A percentile compares a stretch with the other conserved stretches of the same genome.
Conservation (phyloP, 2,113 vertebrate genomes). For the Heliornis fulica region DNA sequence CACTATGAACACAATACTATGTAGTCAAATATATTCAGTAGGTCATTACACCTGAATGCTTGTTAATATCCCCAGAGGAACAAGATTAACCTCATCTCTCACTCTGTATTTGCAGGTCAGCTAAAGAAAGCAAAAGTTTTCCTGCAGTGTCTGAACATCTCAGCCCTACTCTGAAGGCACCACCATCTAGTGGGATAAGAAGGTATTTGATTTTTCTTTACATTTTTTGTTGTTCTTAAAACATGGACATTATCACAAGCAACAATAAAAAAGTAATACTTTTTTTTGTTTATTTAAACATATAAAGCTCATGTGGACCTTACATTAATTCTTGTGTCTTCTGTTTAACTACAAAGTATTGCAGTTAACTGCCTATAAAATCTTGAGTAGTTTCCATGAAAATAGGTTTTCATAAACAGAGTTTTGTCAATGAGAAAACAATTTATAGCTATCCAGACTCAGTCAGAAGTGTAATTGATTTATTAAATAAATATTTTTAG, state of each 20-base stretch:
- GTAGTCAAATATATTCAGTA: not conserved
- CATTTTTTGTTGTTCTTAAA: not conserved
- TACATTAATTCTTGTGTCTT: not conserved
- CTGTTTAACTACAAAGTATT: not conserved
- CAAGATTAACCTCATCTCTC: not conserved
- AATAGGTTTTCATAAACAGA: conserved; percentile 18
- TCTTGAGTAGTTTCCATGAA: not conserved
- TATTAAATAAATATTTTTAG: conserved; percentile 33
- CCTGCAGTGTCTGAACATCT: not conserved
- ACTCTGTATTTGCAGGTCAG: not conserved
- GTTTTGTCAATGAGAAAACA: conserved; percentile 36
- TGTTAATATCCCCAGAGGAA: not conserved
- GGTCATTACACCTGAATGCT: not conserved
- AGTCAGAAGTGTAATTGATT: conserved; percentile 5
- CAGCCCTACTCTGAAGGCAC: conserved; percentile 50
- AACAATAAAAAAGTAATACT: not conserved
- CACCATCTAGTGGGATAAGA: conserved; percentile 68
- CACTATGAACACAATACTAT: not conserved
- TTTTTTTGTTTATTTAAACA: not conserved
- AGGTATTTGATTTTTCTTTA: conserved; percentile 57
- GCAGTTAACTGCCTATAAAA: conserved; percentile 32
- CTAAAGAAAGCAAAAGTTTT: conserved; percentile 23
- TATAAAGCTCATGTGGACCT: not conserved
- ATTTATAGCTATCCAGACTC: not conserved
- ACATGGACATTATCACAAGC: not conserved